Evolutionary conservation across 2,888 invertebrate genomes (phyloP).

Genomic region (Didymodactylos carnosus): DNA sequence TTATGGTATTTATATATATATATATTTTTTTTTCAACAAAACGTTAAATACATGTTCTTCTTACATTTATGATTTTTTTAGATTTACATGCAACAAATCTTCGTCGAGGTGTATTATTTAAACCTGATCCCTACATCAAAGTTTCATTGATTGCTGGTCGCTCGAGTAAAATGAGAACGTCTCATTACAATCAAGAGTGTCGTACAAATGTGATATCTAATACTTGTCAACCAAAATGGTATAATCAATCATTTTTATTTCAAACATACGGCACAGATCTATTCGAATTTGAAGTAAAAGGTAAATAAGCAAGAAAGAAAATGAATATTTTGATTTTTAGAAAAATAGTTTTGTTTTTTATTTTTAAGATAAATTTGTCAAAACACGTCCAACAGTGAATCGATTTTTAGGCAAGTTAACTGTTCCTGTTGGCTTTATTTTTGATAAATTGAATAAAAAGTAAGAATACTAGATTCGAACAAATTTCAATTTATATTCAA

Average conservation of each 20-base stretch:
- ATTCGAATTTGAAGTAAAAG: constrained; percentile 26
- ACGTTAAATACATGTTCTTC: no score
- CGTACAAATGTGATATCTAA: constrained; percentile 30
- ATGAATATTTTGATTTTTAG: neutral
- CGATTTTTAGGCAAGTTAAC: constrained; percentile 35
- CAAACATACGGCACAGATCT: constrained; percentile 33
- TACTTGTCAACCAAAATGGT: constrained; percentile 20
- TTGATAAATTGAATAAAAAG: constrained; percentile 22
- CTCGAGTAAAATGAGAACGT: neutral
- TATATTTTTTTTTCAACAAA: neutral
- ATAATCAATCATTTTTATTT: constrained; percentile 28
- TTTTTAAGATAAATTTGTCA: constrained; percentile 37
- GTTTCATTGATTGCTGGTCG: constrained; percentile 29
- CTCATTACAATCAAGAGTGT: constrained; percentile 27
- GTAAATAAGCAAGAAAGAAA: no score
- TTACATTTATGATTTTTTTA: neutral
- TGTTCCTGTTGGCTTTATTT: constrained; percentile 32
- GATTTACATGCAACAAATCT: constrained; percentile 34
- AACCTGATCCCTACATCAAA: constrained; percentile 38
- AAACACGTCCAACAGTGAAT: constrained; percentile 36
- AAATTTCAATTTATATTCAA: neutral
- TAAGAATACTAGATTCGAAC: neutral
- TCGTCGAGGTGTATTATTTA: constrained; percentile 37
- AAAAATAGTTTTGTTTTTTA: constrained; percentile 19
- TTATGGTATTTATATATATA: neutral